These are phyloP conservation scores for Alosa sapidissima DNA, from an alignment of 2,797 vertebrate species.

Conservation along the genomic window DNA sequence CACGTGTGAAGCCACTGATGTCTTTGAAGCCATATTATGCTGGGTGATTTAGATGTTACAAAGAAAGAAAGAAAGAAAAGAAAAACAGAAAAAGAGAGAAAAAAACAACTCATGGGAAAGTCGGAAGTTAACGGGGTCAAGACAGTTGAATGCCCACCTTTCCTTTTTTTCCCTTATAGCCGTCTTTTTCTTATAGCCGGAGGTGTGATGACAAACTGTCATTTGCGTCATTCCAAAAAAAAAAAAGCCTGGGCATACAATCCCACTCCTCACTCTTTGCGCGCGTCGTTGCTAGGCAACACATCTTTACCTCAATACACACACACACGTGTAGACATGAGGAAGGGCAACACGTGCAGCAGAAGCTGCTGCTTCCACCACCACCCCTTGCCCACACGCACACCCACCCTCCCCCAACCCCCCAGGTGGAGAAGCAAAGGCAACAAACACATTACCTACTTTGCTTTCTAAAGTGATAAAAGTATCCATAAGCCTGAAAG, in stretches of 20 bases:
- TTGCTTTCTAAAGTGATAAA: neutral
- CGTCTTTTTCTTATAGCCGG: slow-evolving; percentile 5
- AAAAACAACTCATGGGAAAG: neutral
- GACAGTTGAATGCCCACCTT: slow-evolving; percentile 19
- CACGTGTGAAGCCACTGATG: neutral
- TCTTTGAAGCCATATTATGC: neutral
- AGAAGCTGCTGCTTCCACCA: neutral
- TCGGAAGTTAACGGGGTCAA: slow-evolving; percentile 34
- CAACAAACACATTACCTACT: neutral
- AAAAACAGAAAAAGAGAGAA: neutral
- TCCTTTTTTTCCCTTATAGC: slow-evolving; percentile 32
- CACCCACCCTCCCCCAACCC: neutral
- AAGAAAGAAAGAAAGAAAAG: neutral
- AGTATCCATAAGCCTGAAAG: neutral
- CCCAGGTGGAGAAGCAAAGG: neutral
- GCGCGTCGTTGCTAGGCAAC: slow-evolving; percentile 52
- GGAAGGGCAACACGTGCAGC: neutral
- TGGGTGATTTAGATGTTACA: neutral
- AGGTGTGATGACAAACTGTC: slow-evolving; percentile 28
- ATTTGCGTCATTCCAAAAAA: slow-evolving; percentile 41
- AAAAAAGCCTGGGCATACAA: slow-evolving; percentile 26
- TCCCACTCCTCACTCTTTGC: slow-evolving; percentile 36
- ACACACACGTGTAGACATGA: neutral
- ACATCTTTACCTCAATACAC: slow-evolving; percentile 35
- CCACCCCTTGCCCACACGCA: neutral